A percentile compares a stretch with the other conserved stretches of the same genome.
These are phyloP conservation scores for Pelmatolapia mariae DNA, from an alignment of 2,113 vertebrate species.

Conservation along the genomic window DNA sequence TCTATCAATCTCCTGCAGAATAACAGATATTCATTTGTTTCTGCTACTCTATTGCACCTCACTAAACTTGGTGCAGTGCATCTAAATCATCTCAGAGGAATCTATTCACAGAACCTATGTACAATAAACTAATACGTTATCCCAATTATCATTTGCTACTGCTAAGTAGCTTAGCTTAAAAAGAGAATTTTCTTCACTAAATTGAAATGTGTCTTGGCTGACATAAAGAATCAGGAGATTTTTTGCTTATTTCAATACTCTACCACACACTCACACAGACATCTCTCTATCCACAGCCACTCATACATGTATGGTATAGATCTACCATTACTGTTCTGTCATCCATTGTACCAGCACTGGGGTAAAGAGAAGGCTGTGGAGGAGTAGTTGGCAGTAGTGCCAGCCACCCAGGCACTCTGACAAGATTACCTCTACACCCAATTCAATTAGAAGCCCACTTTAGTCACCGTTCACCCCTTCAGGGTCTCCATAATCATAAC, in stretches of 20 bases:
- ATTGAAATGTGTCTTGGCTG: background rate
- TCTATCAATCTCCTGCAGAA: background rate
- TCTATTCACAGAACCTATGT: background rate
- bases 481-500: constrained; percentile 57
- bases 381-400: constrained; percentile 41
- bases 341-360: constrained; percentile 6
- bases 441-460: constrained; percentile 61
- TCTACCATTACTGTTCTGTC: background rate
- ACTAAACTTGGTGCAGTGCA: background rate
- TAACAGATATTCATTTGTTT: background rate
- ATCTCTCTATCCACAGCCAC: background rate
- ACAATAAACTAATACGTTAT: background rate
- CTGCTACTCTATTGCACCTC: background rate
- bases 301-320: background rate
- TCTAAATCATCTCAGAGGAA: background rate
- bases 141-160: background rate
- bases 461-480: constrained; percentile 42
- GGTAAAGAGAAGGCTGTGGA: constrained; percentile 52
- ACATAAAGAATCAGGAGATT: background rate
- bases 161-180: background rate
- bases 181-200: background rate
- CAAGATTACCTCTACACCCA: constrained; percentile 54
- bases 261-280: background rate
- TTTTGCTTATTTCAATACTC: background rate
- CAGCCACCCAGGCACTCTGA: constrained; percentile 42